phyloP scores from a whole-genome alignment of 2,888 invertebrate species.

The Lathronympha strigana region DNA sequence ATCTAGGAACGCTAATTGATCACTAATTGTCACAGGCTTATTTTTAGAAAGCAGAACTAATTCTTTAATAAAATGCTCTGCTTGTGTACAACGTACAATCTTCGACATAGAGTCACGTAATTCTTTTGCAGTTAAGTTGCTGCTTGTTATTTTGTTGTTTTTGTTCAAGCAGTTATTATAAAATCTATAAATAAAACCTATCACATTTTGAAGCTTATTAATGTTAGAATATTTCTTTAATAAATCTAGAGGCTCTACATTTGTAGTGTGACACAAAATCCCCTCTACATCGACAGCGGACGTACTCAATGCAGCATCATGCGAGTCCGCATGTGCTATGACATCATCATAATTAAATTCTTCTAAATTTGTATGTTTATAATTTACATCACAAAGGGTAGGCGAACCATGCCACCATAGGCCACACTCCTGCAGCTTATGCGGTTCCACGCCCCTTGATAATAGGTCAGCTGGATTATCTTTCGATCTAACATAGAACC shows the following conservation, averaged over 20 bases:
- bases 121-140: conserved; percentile 1
- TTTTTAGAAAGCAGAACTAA: neutral
- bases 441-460: conserved; percentile 1
- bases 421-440: too few species aligned
- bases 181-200: too few species aligned
- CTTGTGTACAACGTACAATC: too few species aligned
- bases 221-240: conserved; percentile 6
- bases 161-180: conserved; percentile 19
- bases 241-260: neutral
- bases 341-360: neutral
- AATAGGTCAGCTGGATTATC: conserved; percentile 31
- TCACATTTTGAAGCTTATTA: too few species aligned
- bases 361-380: too few species aligned
- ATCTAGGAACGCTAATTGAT: neutral
- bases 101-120: conserved; percentile 3
- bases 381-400: too few species aligned
- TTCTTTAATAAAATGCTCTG: conserved; percentile 7
- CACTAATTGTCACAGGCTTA: neutral
- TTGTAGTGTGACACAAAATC: too few species aligned
- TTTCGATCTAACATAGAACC: conserved; percentile 17
- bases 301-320: neutral
- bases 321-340: neutral
- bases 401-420: too few species aligned
- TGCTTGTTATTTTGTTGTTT: conserved; percentile 11
- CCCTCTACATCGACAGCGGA: neutral